Evolutionary conservation across 2,797 vertebrate genomes (phyloP).

Genomic region (Alcedo quadribrachys): DNA sequence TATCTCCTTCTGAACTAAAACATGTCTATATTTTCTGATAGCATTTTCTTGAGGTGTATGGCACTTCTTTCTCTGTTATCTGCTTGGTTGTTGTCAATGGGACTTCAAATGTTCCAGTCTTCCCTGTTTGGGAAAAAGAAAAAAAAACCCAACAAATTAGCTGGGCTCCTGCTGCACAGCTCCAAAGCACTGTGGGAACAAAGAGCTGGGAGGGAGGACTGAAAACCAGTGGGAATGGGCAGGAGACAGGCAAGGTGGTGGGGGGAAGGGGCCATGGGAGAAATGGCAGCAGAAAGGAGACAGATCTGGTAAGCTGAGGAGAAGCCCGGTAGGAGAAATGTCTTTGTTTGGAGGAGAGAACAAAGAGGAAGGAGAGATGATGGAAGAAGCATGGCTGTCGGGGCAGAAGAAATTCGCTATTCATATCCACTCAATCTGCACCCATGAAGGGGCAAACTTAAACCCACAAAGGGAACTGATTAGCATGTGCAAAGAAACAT

Average conservation of each 20-base stretch:
- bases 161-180: neutral
- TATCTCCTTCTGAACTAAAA: neutral
- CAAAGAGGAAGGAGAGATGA: slow-evolving; percentile 5
- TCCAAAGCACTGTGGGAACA: slow-evolving; percentile 17
- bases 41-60: neutral
- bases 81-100: neutral
- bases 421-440: neutral
- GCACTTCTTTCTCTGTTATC: neutral
- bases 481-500: slow-evolving; percentile 4
- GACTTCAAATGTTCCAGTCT: neutral
- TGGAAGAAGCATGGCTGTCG: neutral
- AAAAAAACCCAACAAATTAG: neutral
- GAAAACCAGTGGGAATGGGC: neutral
- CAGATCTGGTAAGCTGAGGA: neutral
- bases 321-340: neutral
- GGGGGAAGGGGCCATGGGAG: slow-evolving; percentile 28
- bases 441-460: neutral
- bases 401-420: neutral
- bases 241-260: neutral
- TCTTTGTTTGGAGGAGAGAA: slow-evolving; percentile 27
- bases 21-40: neutral
- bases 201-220: slow-evolving; percentile 21
- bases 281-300: neutral
- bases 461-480: neutral
- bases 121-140: accelerated